Conservation (phyloP, 2,888 invertebrate genomes). For the Acleris literana region DNA sequence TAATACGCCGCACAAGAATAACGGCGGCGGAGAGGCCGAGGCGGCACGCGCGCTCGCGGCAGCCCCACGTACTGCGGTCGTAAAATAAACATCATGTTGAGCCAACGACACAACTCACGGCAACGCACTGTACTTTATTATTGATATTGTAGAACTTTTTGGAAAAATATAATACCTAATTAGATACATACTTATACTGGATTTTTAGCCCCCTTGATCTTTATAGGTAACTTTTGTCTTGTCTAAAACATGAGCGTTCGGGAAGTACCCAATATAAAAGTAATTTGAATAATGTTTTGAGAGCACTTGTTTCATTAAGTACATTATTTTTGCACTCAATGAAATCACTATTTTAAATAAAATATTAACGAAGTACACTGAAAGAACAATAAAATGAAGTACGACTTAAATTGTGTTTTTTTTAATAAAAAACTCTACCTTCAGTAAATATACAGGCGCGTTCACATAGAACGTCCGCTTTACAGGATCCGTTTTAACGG, state of each 20-base stretch:
- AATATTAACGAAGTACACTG: constrained; percentile 72
- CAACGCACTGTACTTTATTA: constrained; percentile 22
- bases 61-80: background rate
- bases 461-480: too few relatives aligned
- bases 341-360: constrained; percentile 80
- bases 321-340: constrained; percentile 80
- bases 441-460: too few relatives aligned
- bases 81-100: background rate
- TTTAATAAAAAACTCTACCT: background rate
- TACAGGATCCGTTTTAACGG: too few relatives aligned
- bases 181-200: constrained; percentile 31
- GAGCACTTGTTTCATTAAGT: constrained; percentile 74
- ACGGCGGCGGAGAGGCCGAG: background rate
- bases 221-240: constrained; percentile 38
- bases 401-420: constrained; percentile 44
- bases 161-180: constrained; percentile 22
- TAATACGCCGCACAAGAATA: constrained; percentile 3
- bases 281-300: constrained; percentile 60
- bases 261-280: constrained; percentile 41
- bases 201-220: constrained; percentile 31
- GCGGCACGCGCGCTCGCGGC: background rate
- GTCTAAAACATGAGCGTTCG: constrained; percentile 38
- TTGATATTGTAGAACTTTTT: constrained; percentile 27
- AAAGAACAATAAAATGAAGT: constrained; percentile 67
- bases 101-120: constrained; percentile 10